Evolutionary conservation across 2,888 invertebrate genomes (phyloP).

Genomic region (Drosophila cognata): DNA sequence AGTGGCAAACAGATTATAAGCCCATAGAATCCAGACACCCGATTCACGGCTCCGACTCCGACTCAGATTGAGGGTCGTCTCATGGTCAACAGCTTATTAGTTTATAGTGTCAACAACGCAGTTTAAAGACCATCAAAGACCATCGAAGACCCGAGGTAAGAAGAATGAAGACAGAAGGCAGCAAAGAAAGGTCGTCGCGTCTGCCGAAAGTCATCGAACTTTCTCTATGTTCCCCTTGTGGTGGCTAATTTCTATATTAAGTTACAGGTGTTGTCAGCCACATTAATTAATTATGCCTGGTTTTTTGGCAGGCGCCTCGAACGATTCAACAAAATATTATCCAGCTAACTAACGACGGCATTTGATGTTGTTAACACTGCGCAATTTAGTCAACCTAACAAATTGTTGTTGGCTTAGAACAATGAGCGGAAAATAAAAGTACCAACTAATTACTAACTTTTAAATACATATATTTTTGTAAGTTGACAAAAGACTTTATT

Average conservation of each 20-base stretch:
- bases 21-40: constrained; percentile 6
- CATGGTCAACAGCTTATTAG: constrained; percentile 68
- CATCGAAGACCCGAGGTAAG: constrained; percentile 18
- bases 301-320: constrained; percentile 23
- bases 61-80: constrained; percentile 2
- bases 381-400: constrained; percentile 24
- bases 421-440: constrained; percentile 37
- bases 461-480: constrained; percentile 24
- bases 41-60: constrained; percentile 4
- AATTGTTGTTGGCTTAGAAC: constrained; percentile 23
- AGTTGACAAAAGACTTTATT: constrained; percentile 51
- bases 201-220: constrained; percentile 75
- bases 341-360: constrained; percentile 27
- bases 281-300: constrained; percentile 57
- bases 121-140: constrained; percentile 61
- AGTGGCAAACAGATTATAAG: constrained; percentile 13
- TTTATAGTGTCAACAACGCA: constrained; percentile 76
- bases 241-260: constrained; percentile 72
- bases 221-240: constrained; percentile 66
- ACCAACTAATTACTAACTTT: constrained; percentile 14
- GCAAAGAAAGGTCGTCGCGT: constrained; percentile 65
- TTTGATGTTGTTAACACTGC: constrained; percentile 8
- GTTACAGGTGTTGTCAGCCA: constrained; percentile 60
- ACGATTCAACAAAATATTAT: constrained; percentile 29
- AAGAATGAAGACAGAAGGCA: constrained; percentile 16